Base-by-base conservation (phyloP, 2,113 vertebrate species). In the Thalassarche chlororhynchos region DNA sequence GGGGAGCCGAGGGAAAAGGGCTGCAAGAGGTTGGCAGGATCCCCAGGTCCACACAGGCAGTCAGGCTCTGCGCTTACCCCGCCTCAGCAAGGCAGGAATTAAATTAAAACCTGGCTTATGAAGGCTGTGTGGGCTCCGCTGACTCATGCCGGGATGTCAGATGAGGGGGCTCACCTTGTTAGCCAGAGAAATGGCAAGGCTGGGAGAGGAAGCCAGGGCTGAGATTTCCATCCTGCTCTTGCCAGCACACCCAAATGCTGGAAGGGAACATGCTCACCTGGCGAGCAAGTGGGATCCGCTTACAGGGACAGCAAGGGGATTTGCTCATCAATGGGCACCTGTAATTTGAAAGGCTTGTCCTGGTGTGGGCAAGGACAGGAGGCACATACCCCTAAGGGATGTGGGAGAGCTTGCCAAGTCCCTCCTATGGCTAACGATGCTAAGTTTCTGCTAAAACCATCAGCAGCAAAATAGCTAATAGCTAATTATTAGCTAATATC, bases 281-380 rank as follows among this genome's bases (percentile, higher is more conserved):
- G 36, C 0, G 3, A 31, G 8, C 0, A 0, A 71, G 32, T 1
- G 2, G 31, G 49, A 92, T 47, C 28, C 18, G 0, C 31, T 81
- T 36, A 54, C 24, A 19, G 36, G 9, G 64, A 14, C 3, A 8
- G 24, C 0, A 1, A 61, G 12, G 6, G 64, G 55, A 87, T 86
- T 86, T 52, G 17, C 60, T 94, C 5, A 1, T 49, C 38, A 58
- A 3, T 57, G 18, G 72, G 18, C 8, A 24, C 60, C 40, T 91
- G 40, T 62, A 55, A 54, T 55, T 29, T 74, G n/a, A 38, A 87
- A 91, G 31, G 7, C 44, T 81, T 84, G n/a, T 74, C 31, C 40
- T 49, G 34, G 28, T 66, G 32, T 6, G 1, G 14, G 46, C 5
- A 5, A 66, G 55, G 51, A 62, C 40, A 29, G 36, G 12, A 17